Conservation (phyloP, 2,888 invertebrate species). For the Catotricha subobsoleta region DNA sequence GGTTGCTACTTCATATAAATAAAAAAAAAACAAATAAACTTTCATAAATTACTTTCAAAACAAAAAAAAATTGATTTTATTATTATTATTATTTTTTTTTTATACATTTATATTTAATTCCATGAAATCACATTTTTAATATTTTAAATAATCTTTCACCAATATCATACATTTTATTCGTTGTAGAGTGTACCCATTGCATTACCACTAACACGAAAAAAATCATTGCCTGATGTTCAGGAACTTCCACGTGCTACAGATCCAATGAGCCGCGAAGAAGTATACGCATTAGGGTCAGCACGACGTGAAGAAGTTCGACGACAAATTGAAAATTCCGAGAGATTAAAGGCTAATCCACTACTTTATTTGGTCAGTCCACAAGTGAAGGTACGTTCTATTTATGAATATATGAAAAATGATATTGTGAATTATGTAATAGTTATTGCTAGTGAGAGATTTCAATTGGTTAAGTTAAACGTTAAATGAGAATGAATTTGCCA, state of each 20-base stretch:
- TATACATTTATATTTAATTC: too few species aligned
- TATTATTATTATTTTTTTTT: too few species aligned
- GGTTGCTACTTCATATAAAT: constrained; percentile 42
- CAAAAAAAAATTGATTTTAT: too few species aligned
- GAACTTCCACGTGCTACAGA: constrained; percentile 61
- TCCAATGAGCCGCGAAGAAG: constrained; percentile 87
- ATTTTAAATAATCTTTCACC: too few species aligned
- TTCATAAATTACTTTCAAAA: too few species aligned
- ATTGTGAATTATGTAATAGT: not conserved
- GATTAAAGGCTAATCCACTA: constrained; percentile 84
- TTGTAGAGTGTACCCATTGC: constrained; percentile 61
- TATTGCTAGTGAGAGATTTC: not conserved
- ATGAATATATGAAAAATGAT: not conserved
- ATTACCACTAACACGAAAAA: constrained; percentile 74
- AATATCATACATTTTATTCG: too few species aligned
- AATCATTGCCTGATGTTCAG: constrained; percentile 91
- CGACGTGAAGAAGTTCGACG: constrained; percentile 86
- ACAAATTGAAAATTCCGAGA: constrained; percentile 78
- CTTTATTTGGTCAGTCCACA: constrained; percentile 93
- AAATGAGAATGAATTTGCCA: too few species aligned
- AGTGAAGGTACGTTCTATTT: constrained; percentile 61
- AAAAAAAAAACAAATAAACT: too few species aligned
- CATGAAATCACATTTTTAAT: too few species aligned
- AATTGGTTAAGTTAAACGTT: too few species aligned
- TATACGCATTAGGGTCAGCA: constrained; percentile 81